Evolutionary conservation across 2,888 invertebrate genomes (phyloP).

Genomic region (Macrosoma leucophasiata): DNA sequence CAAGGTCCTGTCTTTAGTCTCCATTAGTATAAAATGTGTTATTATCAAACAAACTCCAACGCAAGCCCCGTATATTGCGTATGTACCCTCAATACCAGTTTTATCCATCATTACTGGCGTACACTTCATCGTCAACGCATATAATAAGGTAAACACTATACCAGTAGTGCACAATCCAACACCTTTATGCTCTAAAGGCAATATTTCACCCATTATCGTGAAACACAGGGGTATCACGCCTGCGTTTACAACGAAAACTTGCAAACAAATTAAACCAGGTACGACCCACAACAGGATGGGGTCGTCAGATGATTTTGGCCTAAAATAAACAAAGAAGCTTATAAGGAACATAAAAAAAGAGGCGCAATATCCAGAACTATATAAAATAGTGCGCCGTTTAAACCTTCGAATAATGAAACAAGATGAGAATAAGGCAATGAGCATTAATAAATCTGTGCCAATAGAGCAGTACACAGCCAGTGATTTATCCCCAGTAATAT

Average conservation of each 20-base stretch:
- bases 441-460: slow-evolving; percentile 27
- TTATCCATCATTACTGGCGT: slow-evolving; percentile 30
- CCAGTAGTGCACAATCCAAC: slow-evolving; percentile 25
- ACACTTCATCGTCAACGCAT: slow-evolving; percentile 26
- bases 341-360: slow-evolving; percentile 29
- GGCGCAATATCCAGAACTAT: slow-evolving; percentile 25
- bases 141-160: slow-evolving; percentile 28
- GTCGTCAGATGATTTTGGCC: slow-evolving; percentile 9
- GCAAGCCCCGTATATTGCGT: slow-evolving; percentile 27
- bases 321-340: slow-evolving; percentile 26
- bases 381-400: slow-evolving; percentile 31
- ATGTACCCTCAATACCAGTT: slow-evolving; percentile 28
- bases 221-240: slow-evolving; percentile 32
- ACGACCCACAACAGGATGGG: slow-evolving; percentile 24
- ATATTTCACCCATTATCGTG: slow-evolving; percentile 32
- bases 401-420: slow-evolving; percentile 25
- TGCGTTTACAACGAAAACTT: slow-evolving; percentile 29
- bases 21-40: slow-evolving; percentile 36
- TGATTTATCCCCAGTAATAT: slow-evolving; percentile 26
- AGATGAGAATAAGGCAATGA: slow-evolving; percentile 27
- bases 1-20: slow-evolving; percentile 41
- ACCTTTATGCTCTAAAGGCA: slow-evolving; percentile 33
- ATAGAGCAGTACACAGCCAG: slow-evolving; percentile 30
- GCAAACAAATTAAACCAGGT: slow-evolving; percentile 27
- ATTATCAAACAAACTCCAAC: slow-evolving; percentile 29